Conservation (phyloP, 2,113 vertebrate species). For the Podarcis muralis region DNA sequence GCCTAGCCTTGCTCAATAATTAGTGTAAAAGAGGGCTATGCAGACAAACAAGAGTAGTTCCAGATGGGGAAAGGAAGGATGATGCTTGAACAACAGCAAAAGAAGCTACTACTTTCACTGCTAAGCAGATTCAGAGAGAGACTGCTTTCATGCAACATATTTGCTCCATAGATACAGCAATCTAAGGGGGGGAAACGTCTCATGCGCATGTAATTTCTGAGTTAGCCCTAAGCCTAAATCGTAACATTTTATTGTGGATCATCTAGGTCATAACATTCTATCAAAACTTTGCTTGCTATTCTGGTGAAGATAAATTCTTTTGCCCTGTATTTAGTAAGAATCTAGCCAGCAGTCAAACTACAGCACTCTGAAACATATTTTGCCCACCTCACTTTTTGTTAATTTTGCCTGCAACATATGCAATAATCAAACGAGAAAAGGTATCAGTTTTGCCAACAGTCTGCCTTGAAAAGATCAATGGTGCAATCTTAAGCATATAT, state of each 20-base stretch:
- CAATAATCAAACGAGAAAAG: conserved; percentile 31
- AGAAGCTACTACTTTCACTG: not conserved
- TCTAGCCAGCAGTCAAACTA: conserved; percentile 43
- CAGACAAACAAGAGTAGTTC: not conserved
- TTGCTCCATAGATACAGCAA: not conserved
- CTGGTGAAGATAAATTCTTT: conserved; percentile 47
- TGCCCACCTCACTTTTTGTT: not conserved
- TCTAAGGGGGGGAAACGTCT: not conserved
- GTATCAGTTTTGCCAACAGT: not conserved
- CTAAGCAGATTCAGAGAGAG: not conserved
- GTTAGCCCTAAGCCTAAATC: not conserved
- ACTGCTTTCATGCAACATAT: not conserved
- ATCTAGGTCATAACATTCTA: conserved; percentile 30
- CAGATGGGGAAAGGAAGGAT: not conserved
- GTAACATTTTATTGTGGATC: conserved; percentile 26
- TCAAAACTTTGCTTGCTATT: conserved; percentile 41
- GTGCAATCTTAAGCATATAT: not conserved
- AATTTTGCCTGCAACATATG: conserved; percentile 21
- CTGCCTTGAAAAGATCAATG: not conserved
- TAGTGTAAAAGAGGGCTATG: not conserved
- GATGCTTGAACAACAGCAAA: not conserved
- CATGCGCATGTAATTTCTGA: not conserved
- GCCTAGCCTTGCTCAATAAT: not conserved
- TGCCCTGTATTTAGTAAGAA: conserved; percentile 51
- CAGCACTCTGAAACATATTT: conserved; percentile 8